A percentile compares a stretch with the other conserved stretches of the same genome.
phyloP scores from a whole-genome alignment of 2,888 invertebrate genomes.

The Macropis europaea region DNA sequence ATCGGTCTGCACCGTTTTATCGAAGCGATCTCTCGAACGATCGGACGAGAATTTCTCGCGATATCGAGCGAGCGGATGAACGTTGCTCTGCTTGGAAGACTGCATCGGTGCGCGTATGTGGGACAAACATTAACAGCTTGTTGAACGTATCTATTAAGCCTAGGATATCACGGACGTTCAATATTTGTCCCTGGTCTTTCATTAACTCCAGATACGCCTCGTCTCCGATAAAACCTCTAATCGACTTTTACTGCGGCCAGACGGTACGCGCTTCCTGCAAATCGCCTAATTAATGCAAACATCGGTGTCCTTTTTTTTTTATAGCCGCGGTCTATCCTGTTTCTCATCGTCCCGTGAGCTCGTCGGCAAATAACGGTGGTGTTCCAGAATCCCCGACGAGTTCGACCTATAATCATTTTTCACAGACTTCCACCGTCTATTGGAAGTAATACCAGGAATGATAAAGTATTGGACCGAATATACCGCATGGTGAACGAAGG shows the following conservation, averaged over 20 bases:
- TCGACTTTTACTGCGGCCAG: constrained; percentile 68
- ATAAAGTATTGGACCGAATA: no score
- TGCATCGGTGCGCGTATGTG: background rate
- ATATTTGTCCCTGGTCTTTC: constrained; percentile 71
- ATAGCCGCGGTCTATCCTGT: background rate
- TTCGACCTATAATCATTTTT: no score
- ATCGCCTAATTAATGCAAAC: constrained; percentile 33
- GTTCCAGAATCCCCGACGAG: no score
- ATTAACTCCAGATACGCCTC: constrained; percentile 62
- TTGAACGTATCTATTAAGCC: constrained; percentile 40
- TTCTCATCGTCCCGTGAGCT: background rate
- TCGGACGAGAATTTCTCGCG: background rate
- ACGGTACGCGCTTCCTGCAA: constrained; percentile 11
- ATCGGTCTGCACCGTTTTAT: no score
- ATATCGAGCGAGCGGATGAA: constrained; percentile 8
- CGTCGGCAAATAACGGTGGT: no score
- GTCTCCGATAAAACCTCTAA: constrained; percentile 49
- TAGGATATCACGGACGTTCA: constrained; percentile 60
- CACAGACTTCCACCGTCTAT: no score
- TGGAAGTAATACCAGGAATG: no score
- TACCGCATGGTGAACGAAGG: no score
- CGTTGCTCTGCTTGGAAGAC: constrained; percentile 6
- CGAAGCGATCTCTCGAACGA: background rate
- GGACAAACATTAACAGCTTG: constrained; percentile 4
- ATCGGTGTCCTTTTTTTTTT: background rate